Evolutionary conservation across 2,113 vertebrate species (phyloP).

Genomic region (Salminus brasiliensis): DNA sequence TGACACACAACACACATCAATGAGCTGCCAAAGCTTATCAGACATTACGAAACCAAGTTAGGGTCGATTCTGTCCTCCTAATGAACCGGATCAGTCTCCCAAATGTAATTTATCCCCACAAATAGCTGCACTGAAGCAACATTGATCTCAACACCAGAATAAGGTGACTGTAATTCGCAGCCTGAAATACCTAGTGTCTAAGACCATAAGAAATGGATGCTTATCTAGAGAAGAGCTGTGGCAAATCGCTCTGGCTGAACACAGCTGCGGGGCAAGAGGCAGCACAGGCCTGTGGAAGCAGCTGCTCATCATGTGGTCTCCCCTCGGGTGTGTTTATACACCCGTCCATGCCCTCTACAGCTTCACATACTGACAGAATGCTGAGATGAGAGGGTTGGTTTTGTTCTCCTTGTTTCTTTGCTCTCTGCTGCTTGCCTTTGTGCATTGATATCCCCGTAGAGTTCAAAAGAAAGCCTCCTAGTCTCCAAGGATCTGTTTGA

Average conservation of each 20-base stretch:
- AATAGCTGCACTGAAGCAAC: slow-evolving; percentile 1
- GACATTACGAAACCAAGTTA: background rate
- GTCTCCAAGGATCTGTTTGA: background rate
- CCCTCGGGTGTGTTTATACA: background rate
- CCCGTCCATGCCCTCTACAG: background rate
- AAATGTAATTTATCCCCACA: slow-evolving; percentile 24
- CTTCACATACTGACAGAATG: background rate
- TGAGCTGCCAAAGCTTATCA: background rate
- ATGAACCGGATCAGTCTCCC: background rate
- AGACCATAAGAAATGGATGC: slow-evolving; percentile 20
- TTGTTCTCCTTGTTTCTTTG: background rate
- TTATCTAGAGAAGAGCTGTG: slow-evolving; percentile 6
- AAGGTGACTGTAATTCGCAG: slow-evolving; percentile 9
- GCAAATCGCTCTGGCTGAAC: background rate
- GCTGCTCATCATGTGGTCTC: slow-evolving; percentile 6
- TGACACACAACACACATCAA: background rate
- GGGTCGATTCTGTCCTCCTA: background rate
- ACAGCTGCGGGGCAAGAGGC: background rate
- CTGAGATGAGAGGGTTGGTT: background rate
- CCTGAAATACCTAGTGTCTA: slow-evolving; percentile 1
- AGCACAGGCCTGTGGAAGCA: background rate
- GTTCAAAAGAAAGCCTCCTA: background rate
- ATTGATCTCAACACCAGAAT: slow-evolving; percentile 4
- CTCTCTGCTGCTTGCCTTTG: background rate
- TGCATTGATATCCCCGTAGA: background rate